phyloP scores from a whole-genome alignment of 2,888 invertebrate genomes.

The Pachydiplax longipennis region DNA sequence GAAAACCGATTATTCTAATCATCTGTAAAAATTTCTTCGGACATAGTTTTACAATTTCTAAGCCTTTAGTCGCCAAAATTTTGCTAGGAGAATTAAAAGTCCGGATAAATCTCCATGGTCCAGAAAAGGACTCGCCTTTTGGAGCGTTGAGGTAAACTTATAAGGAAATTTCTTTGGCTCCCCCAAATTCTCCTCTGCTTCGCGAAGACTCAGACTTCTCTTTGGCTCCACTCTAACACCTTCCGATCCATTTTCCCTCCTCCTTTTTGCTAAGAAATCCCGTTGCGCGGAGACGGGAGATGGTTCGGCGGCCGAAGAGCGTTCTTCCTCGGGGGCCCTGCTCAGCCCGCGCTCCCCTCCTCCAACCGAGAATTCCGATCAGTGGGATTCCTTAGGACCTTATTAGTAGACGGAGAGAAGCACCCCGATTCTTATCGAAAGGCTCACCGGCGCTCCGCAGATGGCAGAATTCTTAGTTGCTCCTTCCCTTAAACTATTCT shows the following conservation, averaged over 20 bases:
- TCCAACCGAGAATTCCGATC: constrained; percentile 18
- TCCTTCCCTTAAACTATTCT: not conserved
- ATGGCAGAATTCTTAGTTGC: constrained; percentile 10
- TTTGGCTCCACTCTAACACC: not conserved
- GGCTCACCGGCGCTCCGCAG: not conserved
- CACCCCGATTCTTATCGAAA: constrained; percentile 32
- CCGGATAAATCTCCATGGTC: too few relatives aligned
- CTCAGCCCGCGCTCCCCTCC: not conserved
- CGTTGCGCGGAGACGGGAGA: constrained; percentile 20
- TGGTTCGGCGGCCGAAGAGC: not conserved
- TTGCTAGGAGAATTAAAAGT: too few relatives aligned
- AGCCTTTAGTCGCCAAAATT: too few relatives aligned
- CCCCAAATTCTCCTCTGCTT: too few relatives aligned
- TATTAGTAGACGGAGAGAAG: constrained; percentile 23
- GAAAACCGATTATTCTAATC: too few relatives aligned
- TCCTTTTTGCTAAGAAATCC: not conserved
- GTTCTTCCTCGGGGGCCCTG: not conserved
- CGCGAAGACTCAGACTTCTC: not conserved
- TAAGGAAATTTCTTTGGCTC: too few relatives aligned
- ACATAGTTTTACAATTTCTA: too few relatives aligned
- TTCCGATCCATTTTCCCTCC: not conserved
- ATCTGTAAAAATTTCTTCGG: too few relatives aligned
- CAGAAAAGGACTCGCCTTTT: too few relatives aligned
- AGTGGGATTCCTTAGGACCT: constrained; percentile 14
- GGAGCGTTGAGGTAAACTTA: too few relatives aligned